Evolutionary conservation across 2,888 invertebrate species (phyloP), one percentile per base, ranked within the genome.

Genomic region (Lepas anatifera): DNA sequence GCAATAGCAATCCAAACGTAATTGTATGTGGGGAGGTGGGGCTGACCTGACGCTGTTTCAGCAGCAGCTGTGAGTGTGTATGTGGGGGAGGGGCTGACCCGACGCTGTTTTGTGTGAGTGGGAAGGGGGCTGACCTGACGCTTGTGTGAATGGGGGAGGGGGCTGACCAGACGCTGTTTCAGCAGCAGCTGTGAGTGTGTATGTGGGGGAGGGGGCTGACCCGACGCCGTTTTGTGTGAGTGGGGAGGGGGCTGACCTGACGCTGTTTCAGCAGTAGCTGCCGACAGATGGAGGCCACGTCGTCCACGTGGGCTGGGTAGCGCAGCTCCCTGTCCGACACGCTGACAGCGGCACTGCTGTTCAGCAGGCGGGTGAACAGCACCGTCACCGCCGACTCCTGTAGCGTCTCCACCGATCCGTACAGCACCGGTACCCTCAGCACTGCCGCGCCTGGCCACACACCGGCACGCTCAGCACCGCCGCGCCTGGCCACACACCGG

Each of bases 371-470:
- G 29, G 75, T 74, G 69, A 81, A 77, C 37, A 83, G 74, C 32
- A 77, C 75, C 8, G 82, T 81, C 2, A 83, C 79, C 3, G 83
- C 82, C 77, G 82, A 82, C 75, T 84, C 84, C 18, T 76, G 78
- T 35, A 83, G 71, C 46, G 74, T 76, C 73, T 82, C 81, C 13
- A 82, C 79, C n/a, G 78, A 75, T 10, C 83, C 83, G 76, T 83
- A 84, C 46, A 84, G 74, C 18, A 84, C 78, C 22, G 83, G 83
- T 27, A 84, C 79, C 67, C 84, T 76, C n/a, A 84, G 75, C 16
- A 83, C 78, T 67, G 79, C 74, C 73, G 81, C 79, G 32, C 76
- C 83, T 83, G 75, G 18, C 13, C 4, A 68, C 1, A 68, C 27
- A 39, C 27, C 18, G 16, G 41, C 18, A 84, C 79, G 67, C 84